These are phyloP conservation scores for Syrista parreyssii DNA, from an alignment of 2,888 invertebrate species.

Conservation along the genomic window DNA sequence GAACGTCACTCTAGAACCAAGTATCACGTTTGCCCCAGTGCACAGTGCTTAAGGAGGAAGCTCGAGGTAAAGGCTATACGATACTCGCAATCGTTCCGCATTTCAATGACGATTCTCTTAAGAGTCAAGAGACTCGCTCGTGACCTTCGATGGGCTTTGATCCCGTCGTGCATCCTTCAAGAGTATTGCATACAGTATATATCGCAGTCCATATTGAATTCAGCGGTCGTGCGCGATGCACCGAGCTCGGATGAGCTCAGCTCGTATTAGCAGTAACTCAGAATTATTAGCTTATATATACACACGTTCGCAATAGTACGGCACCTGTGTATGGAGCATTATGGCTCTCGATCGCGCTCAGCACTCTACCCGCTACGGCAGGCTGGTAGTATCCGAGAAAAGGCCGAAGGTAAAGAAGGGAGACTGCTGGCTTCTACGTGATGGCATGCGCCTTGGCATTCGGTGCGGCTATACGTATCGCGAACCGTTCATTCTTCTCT, in stretches of 20 bases:
- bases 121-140: constrained; percentile 6
- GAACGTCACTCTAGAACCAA: not conserved
- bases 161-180: constrained; percentile 29
- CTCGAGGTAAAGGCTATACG: not conserved
- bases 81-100: not conserved
- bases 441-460: constrained; percentile 52
- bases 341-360: constrained; percentile 8
- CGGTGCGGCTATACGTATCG: constrained; percentile 27
- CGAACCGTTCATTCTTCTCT: constrained; percentile 14
- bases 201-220: constrained; percentile 30
- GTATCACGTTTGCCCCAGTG: not conserved
- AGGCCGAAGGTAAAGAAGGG: constrained; percentile 40
- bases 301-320: constrained; percentile 24
- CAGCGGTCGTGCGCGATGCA: constrained; percentile 21
- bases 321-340: constrained; percentile 19
- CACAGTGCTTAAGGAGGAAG: not conserved
- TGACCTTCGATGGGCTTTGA: constrained; percentile 29
- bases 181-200: constrained; percentile 11
- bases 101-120: not conserved
- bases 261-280: constrained; percentile 45
- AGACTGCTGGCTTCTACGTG: constrained; percentile 47
- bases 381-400: constrained; percentile 31
- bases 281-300: constrained; percentile 45
- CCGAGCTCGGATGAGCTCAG: constrained; percentile 20
- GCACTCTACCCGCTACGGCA: not conserved